A percentile compares a stretch with the other conserved stretches of the same genome.
phyloP scores from a whole-genome alignment of 2,888 invertebrate genomes.

The Andrena fulva region DNA sequence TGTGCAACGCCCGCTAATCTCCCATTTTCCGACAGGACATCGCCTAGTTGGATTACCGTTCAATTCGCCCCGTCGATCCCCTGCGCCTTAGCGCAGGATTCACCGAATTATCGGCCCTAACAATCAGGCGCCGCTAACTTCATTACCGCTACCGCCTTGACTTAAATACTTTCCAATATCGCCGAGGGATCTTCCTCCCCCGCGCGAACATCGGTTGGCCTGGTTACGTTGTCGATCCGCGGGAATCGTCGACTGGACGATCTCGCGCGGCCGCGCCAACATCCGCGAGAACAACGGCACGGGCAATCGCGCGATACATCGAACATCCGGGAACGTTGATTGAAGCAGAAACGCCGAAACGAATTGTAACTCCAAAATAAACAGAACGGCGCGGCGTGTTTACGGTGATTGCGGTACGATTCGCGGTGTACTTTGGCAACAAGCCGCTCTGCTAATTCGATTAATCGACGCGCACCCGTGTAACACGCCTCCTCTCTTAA shows the following conservation, averaged over 20 bases:
- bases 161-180: constrained; percentile 35
- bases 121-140: constrained; percentile 41
- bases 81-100: constrained; percentile 28
- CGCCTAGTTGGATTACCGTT: constrained; percentile 42
- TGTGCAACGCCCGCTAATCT: constrained; percentile 48
- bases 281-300: constrained; percentile 10
- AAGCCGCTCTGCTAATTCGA: constrained; percentile 48
- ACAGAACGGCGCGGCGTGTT: constrained; percentile 39
- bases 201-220: neutral
- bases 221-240: neutral
- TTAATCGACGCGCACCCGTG: constrained; percentile 33
- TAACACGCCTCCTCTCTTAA: constrained; percentile 31
- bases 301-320: constrained; percentile 44
- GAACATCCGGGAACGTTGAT: constrained; percentile 52
- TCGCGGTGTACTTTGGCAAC: constrained; percentile 44
- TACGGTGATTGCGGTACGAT: constrained; percentile 47
- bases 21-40: constrained; percentile 38
- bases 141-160: constrained; percentile 9
- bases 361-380: constrained; percentile 55
- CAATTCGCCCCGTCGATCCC: constrained; percentile 36
- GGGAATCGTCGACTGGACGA: neutral
- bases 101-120: constrained; percentile 23
- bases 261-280: neutral
- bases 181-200: neutral
- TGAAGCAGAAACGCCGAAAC: constrained; percentile 57